phyloP scores from a whole-genome alignment of 2,888 invertebrate genomes.

The Drosophila kambysellisi region DNA sequence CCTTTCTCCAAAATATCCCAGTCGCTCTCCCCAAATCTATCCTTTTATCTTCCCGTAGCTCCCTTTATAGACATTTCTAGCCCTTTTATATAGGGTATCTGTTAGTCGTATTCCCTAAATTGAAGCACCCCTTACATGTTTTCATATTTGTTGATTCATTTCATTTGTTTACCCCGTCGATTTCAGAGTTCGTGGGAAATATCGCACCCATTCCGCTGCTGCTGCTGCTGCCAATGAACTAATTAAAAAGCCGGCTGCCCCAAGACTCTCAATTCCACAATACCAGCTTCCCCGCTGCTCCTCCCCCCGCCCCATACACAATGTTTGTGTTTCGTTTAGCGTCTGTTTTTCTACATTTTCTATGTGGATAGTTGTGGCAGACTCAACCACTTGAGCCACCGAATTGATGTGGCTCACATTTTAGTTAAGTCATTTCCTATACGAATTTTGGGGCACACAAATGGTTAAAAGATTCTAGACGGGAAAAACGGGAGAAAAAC shows the following conservation, averaged over 20 bases:
- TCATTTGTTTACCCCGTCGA: slow-evolving; percentile 68
- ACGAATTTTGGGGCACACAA: slow-evolving; percentile 39
- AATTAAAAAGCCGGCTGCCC: slow-evolving; percentile 66
- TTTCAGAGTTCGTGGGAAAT: slow-evolving; percentile 75
- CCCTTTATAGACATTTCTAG: too few species aligned
- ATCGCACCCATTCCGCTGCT: slow-evolving; percentile 58
- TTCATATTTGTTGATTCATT: slow-evolving; percentile 74
- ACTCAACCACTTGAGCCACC: slow-evolving; percentile 59
- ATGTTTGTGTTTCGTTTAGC: slow-evolving; percentile 39
- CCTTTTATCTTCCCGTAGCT: not conserved
- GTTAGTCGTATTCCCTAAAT: not conserved
- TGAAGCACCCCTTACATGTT: slow-evolving; percentile 8
- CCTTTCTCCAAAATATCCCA: too few species aligned
- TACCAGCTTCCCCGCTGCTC: slow-evolving; percentile 6
- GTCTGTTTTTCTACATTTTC: slow-evolving; percentile 8
- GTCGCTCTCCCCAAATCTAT: not conserved
- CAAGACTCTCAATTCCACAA: slow-evolving; percentile 62
- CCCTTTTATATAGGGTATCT: slow-evolving; percentile 13
- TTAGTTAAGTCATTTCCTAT: slow-evolving; percentile 78
- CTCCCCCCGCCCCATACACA: not conserved
- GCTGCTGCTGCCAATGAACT: slow-evolving; percentile 70
- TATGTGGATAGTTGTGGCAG: not conserved
- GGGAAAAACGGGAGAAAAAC: slow-evolving; percentile 57
- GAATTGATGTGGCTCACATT: slow-evolving; percentile 42
- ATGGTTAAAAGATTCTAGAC: slow-evolving; percentile 18